A percentile compares a stretch with the other conserved stretches of the same genome.
These are phyloP conservation scores for Pherbina coryleti DNA, from an alignment of 2,888 invertebrate genomes.

Conservation along the genomic window DNA sequence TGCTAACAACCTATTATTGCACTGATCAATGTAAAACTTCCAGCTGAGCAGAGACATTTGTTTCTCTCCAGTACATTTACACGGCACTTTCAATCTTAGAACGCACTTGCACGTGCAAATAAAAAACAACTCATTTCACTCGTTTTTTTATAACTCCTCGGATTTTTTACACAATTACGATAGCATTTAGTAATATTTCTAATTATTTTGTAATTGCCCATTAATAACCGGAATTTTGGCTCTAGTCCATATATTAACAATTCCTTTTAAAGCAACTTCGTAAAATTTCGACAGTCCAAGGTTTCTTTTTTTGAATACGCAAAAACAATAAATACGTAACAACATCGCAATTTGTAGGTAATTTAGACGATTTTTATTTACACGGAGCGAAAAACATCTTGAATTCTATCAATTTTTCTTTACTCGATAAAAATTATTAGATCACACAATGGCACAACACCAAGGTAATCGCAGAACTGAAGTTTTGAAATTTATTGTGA, in stretches of 20 bases:
- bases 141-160: not conserved
- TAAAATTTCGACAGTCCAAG: not conserved
- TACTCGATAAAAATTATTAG: no score
- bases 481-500: no score
- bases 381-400: no score
- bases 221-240: no score
- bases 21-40: no score
- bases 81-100: not conserved
- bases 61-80: slow-evolving; percentile 1
- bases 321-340: not conserved
- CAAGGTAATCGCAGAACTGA: no score
- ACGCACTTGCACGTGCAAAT: slow-evolving; percentile 17
- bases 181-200: not conserved
- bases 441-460: no score
- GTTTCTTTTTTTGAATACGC: not conserved
- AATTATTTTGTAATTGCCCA: not conserved
- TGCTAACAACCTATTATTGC: no score
- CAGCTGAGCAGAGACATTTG: not conserved
- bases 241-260: no score
- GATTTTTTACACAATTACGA: not conserved
- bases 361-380: no score
- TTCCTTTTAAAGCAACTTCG: not conserved
- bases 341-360: not conserved
- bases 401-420: no score
- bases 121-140: slow-evolving; percentile 15